Conservation (phyloP, 2,113 vertebrate species). For the Zosterops lateralis region DNA sequence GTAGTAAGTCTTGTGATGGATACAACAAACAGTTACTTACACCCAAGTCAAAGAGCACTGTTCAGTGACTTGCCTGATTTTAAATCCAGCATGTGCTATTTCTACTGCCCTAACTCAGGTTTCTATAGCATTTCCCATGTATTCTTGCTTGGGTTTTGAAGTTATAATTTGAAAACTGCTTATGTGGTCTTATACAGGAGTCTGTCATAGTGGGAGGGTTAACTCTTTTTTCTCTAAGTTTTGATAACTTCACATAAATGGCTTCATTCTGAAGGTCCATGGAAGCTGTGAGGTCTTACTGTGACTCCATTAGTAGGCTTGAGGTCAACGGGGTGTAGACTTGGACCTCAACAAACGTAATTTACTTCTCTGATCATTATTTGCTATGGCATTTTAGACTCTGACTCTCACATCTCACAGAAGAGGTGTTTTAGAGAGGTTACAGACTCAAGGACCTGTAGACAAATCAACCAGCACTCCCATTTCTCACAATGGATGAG, state of each 20-base stretch:
- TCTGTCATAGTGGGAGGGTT: not conserved
- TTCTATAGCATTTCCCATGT: not conserved
- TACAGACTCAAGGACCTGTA: not conserved
- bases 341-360: fast-evolving
- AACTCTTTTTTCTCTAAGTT: not conserved
- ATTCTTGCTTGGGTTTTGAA: not conserved
- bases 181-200: not conserved
- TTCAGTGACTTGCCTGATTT: not conserved
- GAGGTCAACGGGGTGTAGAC: not conserved
- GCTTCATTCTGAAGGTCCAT: not conserved
- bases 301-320: not conserved
- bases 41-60: not conserved
- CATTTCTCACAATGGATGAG: too few species aligned
- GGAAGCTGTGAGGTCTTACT: not conserved
- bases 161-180: not conserved
- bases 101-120: not conserved
- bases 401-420: not conserved
- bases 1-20: not conserved
- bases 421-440: not conserved
- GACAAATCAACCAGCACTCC: too few species aligned
- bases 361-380: not conserved
- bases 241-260: not conserved
- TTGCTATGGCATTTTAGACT: not conserved
- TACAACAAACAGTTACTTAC: not conserved
- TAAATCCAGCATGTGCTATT: not conserved